Conservation (phyloP, 2,888 invertebrate species). For the Pegoplata infirma region DNA sequence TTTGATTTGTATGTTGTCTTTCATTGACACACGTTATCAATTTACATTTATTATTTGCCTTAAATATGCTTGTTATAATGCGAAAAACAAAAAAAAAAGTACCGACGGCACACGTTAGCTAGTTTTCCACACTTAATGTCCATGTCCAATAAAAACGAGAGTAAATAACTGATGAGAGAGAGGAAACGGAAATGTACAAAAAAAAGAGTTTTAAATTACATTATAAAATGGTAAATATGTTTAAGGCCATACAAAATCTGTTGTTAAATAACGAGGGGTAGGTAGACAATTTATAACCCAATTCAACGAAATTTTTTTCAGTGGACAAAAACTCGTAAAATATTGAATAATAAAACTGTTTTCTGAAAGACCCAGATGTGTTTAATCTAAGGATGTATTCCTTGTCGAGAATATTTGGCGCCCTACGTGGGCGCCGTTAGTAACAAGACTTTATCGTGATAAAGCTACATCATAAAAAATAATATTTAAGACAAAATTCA, state of each 20-base stretch:
- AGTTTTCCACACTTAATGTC: neutral
- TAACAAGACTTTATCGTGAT: too few species aligned
- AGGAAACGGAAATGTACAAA: conserved; percentile 23
- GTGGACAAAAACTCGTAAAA: too few species aligned
- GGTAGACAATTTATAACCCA: too few species aligned
- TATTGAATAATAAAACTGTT: too few species aligned
- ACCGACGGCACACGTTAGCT: conserved; percentile 31
- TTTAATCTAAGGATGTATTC: too few species aligned
- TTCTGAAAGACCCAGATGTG: too few species aligned
- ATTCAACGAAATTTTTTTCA: too few species aligned
- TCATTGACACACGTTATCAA: conserved; percentile 57
- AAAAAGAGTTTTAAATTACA: conserved; percentile 25
- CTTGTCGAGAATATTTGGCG: too few species aligned
- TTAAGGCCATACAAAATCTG: neutral
- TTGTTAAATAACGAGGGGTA: too few species aligned
- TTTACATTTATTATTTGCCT: conserved; percentile 49
- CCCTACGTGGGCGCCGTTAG: too few species aligned
- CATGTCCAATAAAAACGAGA: neutral
- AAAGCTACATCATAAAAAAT: too few species aligned
- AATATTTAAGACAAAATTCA: too few species aligned
- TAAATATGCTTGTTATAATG: conserved; percentile 30
- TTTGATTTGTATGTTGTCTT: conserved; percentile 56
- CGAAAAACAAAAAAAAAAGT: conserved; percentile 22
- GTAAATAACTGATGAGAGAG: neutral
- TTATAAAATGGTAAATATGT: conserved; percentile 10